Base-by-base conservation (phyloP, 2,797 vertebrate species). In the Hypotaenidia okinawae region DNA sequence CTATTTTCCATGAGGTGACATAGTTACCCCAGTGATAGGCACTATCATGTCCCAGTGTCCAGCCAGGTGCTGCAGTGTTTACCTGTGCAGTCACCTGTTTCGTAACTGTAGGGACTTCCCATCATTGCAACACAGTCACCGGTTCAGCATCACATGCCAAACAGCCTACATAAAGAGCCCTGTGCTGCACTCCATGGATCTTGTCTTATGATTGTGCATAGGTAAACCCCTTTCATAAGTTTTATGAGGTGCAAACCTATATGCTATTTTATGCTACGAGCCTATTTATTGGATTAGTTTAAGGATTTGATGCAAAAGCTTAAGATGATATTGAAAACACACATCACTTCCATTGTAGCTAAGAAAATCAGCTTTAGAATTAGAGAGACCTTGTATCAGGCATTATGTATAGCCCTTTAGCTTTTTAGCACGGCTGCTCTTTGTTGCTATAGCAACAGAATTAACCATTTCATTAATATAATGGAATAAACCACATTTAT, bases 391-490 rank as follows among this genome's bases (percentile, higher is more conserved):
- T 98, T 98, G 98, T 97, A 97, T 96, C 97, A 98, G 98, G 98
- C 98, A 98, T 98, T 98, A 98, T 96, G 96, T 96, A 93, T 97
- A 98, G 98, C 98, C 98, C 98, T 98, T 98, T 98, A 97, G 98
- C 97, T 97, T 97, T 98, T 98, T 96, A 97, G 97, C 97, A 98
- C 97, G 95, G 96, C 97, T 97, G 97, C 96, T 97, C 98, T 97
- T 97, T 97, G 98, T 99, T 98, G 97, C 98, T 98, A 98, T 98
- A 98, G 98, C 97, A 98, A 99, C 98, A n/a, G 95, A 98, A 98
- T 98, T 98, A 98, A 98, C 98, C 97, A 96, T 98, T 98, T 98
- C 97, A 98, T 98, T 98, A 98, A 97, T 97, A 97, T 97, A 97
- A 94, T 96, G 78, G 95, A 94, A 96, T 95, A 97, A 97, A 97